Conservation (phyloP, 2,113 vertebrate species). For the Rynchops niger region DNA sequence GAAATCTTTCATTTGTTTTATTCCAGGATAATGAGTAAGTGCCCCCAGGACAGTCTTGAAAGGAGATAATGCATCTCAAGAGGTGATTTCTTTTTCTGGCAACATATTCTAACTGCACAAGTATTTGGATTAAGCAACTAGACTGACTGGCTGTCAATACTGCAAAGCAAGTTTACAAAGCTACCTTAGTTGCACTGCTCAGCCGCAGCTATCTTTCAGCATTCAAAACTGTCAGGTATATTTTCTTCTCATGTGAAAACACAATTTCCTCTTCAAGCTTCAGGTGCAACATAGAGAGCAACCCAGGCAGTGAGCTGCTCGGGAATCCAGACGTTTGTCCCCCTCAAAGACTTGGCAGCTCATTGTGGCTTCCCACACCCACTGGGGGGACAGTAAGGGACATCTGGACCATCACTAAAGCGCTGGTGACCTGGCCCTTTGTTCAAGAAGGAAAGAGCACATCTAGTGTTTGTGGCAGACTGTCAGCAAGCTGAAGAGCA, state of each 20-base stretch:
- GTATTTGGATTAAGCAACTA: background rate
- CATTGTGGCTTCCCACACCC: background rate
- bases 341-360: background rate
- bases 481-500: background rate
- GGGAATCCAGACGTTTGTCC: background rate
- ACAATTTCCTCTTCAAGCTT: constrained; percentile 33
- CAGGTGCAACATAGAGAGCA: background rate
- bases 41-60: constrained; percentile 50
- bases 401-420: background rate
- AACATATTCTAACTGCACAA: background rate
- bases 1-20: constrained; percentile 60
- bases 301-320: background rate
- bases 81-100: constrained; percentile 19
- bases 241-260: constrained; percentile 37
- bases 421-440: background rate
- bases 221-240: constrained; percentile 42
- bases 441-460: background rate
- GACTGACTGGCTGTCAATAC: constrained; percentile 55
- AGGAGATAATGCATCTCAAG: constrained; percentile 51
- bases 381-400: background rate
- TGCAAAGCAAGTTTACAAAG: background rate
- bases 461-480: background rate
- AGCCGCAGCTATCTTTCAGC: background rate
- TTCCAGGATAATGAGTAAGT: constrained; percentile 43
- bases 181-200: background rate